Base-by-base conservation (phyloP, 2,888 invertebrate species). In the Agrypnus murinus region DNA sequence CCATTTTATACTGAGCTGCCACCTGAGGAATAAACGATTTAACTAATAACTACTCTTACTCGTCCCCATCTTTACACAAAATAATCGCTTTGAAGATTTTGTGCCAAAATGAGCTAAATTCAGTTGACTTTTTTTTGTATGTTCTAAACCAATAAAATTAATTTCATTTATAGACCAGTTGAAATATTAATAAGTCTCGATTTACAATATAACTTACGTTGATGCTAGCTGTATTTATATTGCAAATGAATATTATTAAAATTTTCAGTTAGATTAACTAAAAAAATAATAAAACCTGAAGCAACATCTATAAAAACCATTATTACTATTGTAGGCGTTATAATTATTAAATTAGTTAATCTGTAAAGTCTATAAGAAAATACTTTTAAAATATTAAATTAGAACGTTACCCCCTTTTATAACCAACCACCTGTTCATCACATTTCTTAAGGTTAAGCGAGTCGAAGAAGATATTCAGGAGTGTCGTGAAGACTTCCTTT, bases 11-110 rank as follows among this genome's bases (percentile, higher is more conserved):
- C 48, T 48, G 40, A 62, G 46, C 48, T 62, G 62, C 62, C 62
- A 62, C 62, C 62, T 62, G 19, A 48, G 62, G 46, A 62, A 62
- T 15, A 34, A 62, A 36, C 36, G 17, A 59, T 59, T 40, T 40
- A 40, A 40, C 40, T 40, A 40, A 2, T 40, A 40, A 25, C 12
- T 40, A 40, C 40, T 12, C 40, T 40, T 40, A 40, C 40, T 40
- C 7, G 2, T 10, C 15, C 15, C 14, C 43, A 43, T 43, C 15
- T 43, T 43, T 15, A 15, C 15, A 43, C 15, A 15, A 43, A 43
- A 15, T 14, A 5, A 8, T 4, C 15, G 6, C 1, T 3, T 12
- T 12, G 4, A 40, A 2, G 4, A 40, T 40, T 40, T 43, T 15
- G 43, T 43, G 43, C 15, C 14, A 43, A 43, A 43, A 43, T 15